phyloP scores from a whole-genome alignment of 2,888 invertebrate species.

The Ctenicera cuprea region DNA sequence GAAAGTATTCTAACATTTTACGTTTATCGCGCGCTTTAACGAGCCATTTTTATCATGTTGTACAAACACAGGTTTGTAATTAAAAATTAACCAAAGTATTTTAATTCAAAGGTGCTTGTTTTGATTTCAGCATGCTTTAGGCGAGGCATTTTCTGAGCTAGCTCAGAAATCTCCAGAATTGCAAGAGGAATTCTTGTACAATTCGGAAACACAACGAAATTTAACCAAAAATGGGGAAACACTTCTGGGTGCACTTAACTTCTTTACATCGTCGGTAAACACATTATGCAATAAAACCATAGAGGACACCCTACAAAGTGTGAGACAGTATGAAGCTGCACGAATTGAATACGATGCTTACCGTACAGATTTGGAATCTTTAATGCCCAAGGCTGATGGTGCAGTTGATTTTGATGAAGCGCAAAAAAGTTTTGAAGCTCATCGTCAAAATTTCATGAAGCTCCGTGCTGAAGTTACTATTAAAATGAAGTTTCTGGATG shows the following conservation, averaged over 20 bases:
- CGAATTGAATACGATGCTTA: conserved; percentile 98
- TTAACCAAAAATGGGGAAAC: conserved; percentile 96
- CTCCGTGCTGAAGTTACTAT: conserved; percentile 94
- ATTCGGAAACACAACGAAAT: conserved; percentile 96
- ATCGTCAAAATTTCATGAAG: conserved; percentile 94
- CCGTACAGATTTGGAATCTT: conserved; percentile 92
- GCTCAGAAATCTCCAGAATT: conserved; percentile 97
- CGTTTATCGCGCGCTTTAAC: conserved; percentile 90
- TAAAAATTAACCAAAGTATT: neutral
- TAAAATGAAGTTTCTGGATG: conserved; percentile 97
- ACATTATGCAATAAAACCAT: conserved; percentile 98
- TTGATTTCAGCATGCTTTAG: conserved; percentile 86
- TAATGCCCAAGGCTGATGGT: conserved; percentile 80
- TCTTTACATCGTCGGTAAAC: conserved; percentile 96
- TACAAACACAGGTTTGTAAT: conserved; percentile 81
- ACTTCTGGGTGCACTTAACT: conserved; percentile 93
- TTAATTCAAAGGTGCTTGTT: neutral
- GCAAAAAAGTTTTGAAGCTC: conserved; percentile 87
- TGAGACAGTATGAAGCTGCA: conserved; percentile 85
- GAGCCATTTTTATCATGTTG: conserved; percentile 91
- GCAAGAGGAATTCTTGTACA: conserved; percentile 95
- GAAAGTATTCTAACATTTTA: conserved; percentile 92
- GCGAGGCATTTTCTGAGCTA: conserved; percentile 95
- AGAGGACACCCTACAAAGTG: conserved; percentile 91
- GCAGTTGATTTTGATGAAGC: conserved; percentile 84